phyloP scores from a whole-genome alignment of 2,888 invertebrate genomes.

The Cyaniris semiargus region DNA sequence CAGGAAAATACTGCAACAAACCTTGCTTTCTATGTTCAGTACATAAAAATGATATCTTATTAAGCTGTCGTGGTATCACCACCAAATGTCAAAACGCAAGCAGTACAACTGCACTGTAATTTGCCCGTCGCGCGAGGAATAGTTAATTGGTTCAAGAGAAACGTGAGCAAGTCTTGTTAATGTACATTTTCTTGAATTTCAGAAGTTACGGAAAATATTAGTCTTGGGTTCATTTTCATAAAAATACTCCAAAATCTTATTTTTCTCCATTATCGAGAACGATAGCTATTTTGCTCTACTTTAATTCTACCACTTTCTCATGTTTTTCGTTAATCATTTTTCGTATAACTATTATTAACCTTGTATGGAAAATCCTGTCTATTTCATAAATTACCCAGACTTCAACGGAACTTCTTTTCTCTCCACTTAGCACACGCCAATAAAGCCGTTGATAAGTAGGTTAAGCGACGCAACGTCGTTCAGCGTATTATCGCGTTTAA shows the following conservation, averaged over 20 bases:
- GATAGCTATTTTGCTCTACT: no score
- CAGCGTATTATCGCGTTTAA: slow-evolving; percentile 14
- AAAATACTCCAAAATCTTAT: no score
- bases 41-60: neutral
- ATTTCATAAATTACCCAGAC: no score
- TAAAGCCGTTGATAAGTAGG: neutral
- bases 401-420: neutral
- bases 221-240: no score
- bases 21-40: neutral
- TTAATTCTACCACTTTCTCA: no score
- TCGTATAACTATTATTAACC: no score
- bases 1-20: neutral
- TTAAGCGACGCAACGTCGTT: slow-evolving; percentile 12
- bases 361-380: no score
- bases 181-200: neutral
- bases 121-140: neutral
- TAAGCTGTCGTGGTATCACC: neutral
- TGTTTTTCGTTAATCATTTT: no score
- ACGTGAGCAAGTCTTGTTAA: neutral
- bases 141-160: neutral
- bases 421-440: neutral
- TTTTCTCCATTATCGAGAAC: no score
- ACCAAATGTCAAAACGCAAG: neutral
- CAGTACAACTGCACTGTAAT: neutral
- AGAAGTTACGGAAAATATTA: no score